Evolutionary conservation across 2,797 vertebrate genomes (phyloP), one percentile per base, ranked within the genome.

Genomic region (Argentina silus): DNA sequence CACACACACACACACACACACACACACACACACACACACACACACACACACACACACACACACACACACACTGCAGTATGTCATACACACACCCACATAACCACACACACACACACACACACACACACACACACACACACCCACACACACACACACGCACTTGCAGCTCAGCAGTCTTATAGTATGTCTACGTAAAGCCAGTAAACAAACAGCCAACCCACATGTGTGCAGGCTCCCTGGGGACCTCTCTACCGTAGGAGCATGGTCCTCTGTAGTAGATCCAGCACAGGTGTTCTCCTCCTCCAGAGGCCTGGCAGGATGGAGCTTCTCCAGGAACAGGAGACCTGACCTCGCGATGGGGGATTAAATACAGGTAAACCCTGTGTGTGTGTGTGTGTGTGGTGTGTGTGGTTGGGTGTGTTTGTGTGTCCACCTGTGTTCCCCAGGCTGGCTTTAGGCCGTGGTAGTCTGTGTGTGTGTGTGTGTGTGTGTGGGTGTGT

Each of bases 361-460:
- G 87, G 89, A 89, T 86, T 90, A 89, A 90, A 80, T 73, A 83
- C 82, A 86, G 85, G 86, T 91, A 87, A 88, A 88, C 74, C 73
- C 0, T 53, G 51, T 17, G 51, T 53, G 51, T 17, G 51, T 53
- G 51, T 17, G 51, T 7, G 15, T 17, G 50, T n/a, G 50, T 17
- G 50, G 4, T 9, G 15, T 7, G 51, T 53, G 51, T 17, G 6
- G 14, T 11, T 17, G 51, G 27, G 27, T 36, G 27, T 36, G 27
- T 36, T 1, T 36, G 27, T 36, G 27, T 36, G 27, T 1, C n/a
- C n/a, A n/a, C n/a, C n/a, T n/a, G n/a, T n/a, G n/a, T n/a, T n/a
- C n/a, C n/a, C n/a, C n/a, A n/a, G n/a, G n/a, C n/a, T n/a, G n/a
- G n/a, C n/a, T n/a, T n/a, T n/a, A n/a, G n/a, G n/a, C n/a, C 4